Base-by-base conservation (phyloP, 2,888 invertebrate species). In the Phalera bucephala region DNA sequence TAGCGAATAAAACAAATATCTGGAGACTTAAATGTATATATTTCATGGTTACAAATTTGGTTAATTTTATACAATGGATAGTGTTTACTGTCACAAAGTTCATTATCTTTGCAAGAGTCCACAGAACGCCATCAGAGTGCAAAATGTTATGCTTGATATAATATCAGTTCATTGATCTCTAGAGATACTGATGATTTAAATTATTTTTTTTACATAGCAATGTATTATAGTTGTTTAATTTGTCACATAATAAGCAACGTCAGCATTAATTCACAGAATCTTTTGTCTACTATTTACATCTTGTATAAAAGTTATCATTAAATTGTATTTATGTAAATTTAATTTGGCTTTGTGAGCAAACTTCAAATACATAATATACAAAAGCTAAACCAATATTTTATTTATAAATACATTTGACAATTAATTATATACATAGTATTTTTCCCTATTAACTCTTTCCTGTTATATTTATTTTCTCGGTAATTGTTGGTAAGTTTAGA, bases 261-360 rank as follows among this genome's bases (percentile, higher is more conserved):
- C 64, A 67, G 68, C 68, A 74, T 81, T 64, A 75, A 74, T 86
- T 82, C 66, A 76, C 73, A 70, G 72, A 73, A 82, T 81, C 80
- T 82, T 82, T 79, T 83, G 70, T 85, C 82, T 84, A 82, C 75
- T 77, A 75, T 83, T 78, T 81, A 82, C 64, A 65, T 80, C 80
- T 84, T 88, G 87, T 89, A 88, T 86, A 86, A 87, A 85, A 75
- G 77, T 84, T 85, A 79, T 83, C 78, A 81, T 74, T 80, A 72
- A 82, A 87, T 80, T 87, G 85, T 89, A 88, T 88, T 88, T 89
- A 89, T 88, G 85, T 88, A 84, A 81, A 85, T 84, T 88, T 88
- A 69, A 84, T 88, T 89, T 88, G 85, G 89, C 88, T 88, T 89
- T 88, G 88, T 87, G 86, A 87, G 80, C 77, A 86, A 80, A 80